Evolutionary conservation across 2,113 vertebrate species (phyloP).

Genomic region (Microcebus tavaratra): DNA sequence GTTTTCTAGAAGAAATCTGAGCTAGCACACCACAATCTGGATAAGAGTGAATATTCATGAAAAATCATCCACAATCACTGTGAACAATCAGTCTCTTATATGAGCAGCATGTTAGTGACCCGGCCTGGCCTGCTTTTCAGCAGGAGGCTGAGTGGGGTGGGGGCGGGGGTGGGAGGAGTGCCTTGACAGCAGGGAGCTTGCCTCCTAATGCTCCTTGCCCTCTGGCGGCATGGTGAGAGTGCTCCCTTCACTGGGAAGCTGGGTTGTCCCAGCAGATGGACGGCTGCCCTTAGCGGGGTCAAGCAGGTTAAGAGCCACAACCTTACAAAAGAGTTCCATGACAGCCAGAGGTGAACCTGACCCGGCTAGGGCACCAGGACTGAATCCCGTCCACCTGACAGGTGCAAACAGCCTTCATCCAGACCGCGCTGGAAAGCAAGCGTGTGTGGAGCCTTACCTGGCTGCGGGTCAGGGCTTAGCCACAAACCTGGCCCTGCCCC

Average conservation of each 20-base stretch:
- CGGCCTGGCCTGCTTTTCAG: neutral
- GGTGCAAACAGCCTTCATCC: neutral
- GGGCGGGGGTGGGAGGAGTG: no score
- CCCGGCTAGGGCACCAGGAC: neutral
- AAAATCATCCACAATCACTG: neutral
- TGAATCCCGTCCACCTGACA: neutral
- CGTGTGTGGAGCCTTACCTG: neutral
- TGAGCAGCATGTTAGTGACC: neutral
- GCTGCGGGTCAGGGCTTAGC: neutral
- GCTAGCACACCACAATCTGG: neutral
- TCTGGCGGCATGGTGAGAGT: neutral
- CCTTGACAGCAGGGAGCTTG: neutral
- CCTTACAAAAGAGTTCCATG: neutral
- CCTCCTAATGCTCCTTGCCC: neutral
- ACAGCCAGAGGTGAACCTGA: neutral
- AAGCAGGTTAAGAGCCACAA: neutral
- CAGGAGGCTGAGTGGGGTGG: neutral
- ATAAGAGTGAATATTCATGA: neutral
- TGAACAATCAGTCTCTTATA: neutral
- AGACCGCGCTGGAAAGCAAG: neutral
- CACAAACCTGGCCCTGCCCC: slow-evolving; percentile 27
- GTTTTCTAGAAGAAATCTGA: neutral
- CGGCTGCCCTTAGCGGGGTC: neutral
- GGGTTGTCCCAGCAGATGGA: neutral
- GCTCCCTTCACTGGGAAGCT: neutral